Conservation (phyloP, 2,888 invertebrate species). For the Trichacis sp. region DNA sequence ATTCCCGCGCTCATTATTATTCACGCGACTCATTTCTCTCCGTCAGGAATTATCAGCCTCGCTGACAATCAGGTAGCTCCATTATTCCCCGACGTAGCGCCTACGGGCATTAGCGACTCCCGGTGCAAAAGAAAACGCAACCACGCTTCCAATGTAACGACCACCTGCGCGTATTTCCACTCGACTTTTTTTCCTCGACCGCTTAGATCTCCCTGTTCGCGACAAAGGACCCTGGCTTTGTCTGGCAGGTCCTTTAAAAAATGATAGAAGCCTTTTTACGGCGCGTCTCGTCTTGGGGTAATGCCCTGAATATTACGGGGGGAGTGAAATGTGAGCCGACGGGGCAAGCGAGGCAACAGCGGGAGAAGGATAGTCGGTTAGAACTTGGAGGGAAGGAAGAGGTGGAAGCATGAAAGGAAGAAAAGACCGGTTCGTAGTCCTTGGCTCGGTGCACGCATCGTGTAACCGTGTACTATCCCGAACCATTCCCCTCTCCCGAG, state of each 20-base stretch:
- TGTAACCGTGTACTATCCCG: constrained; percentile 41
- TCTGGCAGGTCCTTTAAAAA: constrained; percentile 39
- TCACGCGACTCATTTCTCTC: constrained; percentile 21
- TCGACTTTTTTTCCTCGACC: constrained; percentile 29
- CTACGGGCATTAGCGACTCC: constrained; percentile 11
- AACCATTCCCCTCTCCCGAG: constrained; percentile 33
- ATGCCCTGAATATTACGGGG: constrained; percentile 42
- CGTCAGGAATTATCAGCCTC: not conserved
- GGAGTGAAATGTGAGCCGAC: constrained; percentile 41
- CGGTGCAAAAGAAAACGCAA: too few species aligned
- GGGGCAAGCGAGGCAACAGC: constrained; percentile 24
- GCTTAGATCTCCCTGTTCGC: constrained; percentile 30
- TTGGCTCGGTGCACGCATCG: constrained; percentile 42
- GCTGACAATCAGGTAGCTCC: constrained; percentile 16
- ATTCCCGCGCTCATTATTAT: constrained; percentile 43
- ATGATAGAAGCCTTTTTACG: constrained; percentile 41
- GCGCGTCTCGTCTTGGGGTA: constrained; percentile 39
- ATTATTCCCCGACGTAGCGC: constrained; percentile 23
- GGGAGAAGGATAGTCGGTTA: not conserved
- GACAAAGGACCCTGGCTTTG: constrained; percentile 38
- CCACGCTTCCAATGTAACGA: constrained; percentile 33
- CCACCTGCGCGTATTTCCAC: constrained; percentile 36
- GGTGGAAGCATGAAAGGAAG: constrained; percentile 37
- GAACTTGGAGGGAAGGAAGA: not conserved
- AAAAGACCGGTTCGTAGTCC: constrained; percentile 42